These are phyloP conservation scores for Epicampocera succincta DNA, from an alignment of 2,888 invertebrate species.

Conservation along the genomic window DNA sequence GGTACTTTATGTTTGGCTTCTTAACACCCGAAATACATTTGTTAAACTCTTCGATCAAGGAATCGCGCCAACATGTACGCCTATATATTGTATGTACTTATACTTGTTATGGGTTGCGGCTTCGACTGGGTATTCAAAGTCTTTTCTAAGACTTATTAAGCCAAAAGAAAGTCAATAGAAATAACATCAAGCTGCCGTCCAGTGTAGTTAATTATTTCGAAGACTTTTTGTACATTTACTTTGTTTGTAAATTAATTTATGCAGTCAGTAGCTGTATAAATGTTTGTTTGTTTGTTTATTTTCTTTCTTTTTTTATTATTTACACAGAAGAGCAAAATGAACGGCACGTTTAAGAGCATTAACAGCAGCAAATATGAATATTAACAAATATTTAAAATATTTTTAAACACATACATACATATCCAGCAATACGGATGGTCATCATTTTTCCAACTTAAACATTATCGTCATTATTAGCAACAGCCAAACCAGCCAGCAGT, in stretches of 20 bases:
- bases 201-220: conserved; percentile 32
- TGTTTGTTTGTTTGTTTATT: conserved; percentile 31
- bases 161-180: too few species aligned
- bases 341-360: not conserved
- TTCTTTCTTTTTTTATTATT: not conserved
- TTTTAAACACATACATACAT: conserved; percentile 38
- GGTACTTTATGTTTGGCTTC: too few species aligned
- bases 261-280: conserved; percentile 48
- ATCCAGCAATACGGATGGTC: conserved; percentile 8
- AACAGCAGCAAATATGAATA: conserved; percentile 8
- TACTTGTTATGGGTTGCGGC: too few species aligned
- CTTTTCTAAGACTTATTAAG: too few species aligned
- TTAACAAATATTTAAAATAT: conserved; percentile 36
- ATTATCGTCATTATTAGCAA: not conserved
- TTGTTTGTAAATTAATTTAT: conserved; percentile 44
- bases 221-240: conserved; percentile 28
- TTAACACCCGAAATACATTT: too few species aligned
- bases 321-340: conserved; percentile 8
- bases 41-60: too few species aligned
- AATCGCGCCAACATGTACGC: too few species aligned
- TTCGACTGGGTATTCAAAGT: too few species aligned
- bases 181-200: not conserved
- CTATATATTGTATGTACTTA: too few species aligned
- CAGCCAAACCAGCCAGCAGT: conserved; percentile 1
- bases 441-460: not conserved